Evolutionary conservation across 2,797 vertebrate genomes (phyloP), one percentile per base, ranked within the genome.

Genomic region (Tapirus indicus): DNA sequence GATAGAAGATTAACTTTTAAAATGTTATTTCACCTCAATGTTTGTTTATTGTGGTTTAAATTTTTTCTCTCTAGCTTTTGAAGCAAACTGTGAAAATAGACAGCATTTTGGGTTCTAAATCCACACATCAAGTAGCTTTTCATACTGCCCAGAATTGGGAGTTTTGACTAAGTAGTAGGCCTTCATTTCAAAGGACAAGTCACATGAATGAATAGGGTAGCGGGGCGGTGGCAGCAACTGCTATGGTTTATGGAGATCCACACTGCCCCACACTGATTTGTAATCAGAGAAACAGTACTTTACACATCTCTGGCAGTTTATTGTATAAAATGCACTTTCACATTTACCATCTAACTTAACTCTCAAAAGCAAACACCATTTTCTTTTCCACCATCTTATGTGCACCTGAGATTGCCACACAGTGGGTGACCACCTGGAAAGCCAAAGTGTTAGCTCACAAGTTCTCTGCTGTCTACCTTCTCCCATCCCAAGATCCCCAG

Each of bases 1-100:
- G 4, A 5, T 58, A 2, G 18, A 69, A 84, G 44, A 84, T 74
- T 64, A 52, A 58, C n/a, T 69, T 60, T 74, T 75, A 87, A 91
- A 77, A 62, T 56, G 35, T 85, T 86, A 60, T 64, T 93, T 96
- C 25, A 14, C 8, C 20, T 87, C 29, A 68, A 5, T 85, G 14
- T 44, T 74, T 85, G 5, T 85, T 86, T 86, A 80, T 27, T 77
- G 12, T 38, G 27, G 10, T 64, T 97, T 92, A 91, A 14, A 12
- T 47, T 35, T 93, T 74, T 89, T 47, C 79, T 88, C 52, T 79
- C 52, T 75, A 64, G 44, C 27, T 74, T 74, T 69, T 92, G 44
- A 94, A 89, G 29, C 54, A 74, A 71, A 90, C 44, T 47, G 3
- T 88, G 29, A 66, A 95, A 92, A 75, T 16, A 44, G 4, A 88